phyloP scores from a whole-genome alignment of 2,888 invertebrate genomes.

The Ryuthela nishihirai region DNA sequence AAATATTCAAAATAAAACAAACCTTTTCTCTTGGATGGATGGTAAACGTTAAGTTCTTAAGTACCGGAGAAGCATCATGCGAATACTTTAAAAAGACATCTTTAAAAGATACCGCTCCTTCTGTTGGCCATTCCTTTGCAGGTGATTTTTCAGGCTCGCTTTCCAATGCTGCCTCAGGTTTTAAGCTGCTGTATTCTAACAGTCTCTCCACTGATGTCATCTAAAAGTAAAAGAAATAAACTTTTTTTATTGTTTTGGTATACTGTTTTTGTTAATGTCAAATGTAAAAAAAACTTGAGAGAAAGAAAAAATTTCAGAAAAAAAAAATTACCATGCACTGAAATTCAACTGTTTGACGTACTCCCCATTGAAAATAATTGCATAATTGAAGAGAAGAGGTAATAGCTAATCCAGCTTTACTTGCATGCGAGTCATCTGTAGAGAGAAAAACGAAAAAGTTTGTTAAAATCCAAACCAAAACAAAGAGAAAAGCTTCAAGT shows the following conservation, averaged over 20 bases:
- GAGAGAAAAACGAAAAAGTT: too few relatives aligned
- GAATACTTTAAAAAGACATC: conserved; percentile 64
- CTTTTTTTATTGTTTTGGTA: too few relatives aligned
- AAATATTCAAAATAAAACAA: too few relatives aligned
- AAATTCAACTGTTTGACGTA: conserved; percentile 56
- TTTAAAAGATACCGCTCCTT: conserved; percentile 46
- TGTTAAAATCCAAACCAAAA: too few relatives aligned
- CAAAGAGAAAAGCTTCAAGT: too few relatives aligned
- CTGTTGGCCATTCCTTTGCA: conserved; percentile 51
- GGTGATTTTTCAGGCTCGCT: conserved; percentile 52
- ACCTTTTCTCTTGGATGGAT: conserved; percentile 55
- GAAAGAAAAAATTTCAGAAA: too few relatives aligned
- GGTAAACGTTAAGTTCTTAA: conserved; percentile 56
- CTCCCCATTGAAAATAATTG: conserved; percentile 57
- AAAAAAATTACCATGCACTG: conserved; percentile 52
- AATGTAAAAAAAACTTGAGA: too few relatives aligned
- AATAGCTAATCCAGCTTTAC: conserved; percentile 67
- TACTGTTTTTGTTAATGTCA: too few relatives aligned
- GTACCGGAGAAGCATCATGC: conserved; percentile 64
- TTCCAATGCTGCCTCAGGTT: conserved; percentile 64
- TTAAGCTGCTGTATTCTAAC: conserved; percentile 69
- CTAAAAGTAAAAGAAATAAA: conserved; percentile 5
- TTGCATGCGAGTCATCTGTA: conserved; percentile 53
- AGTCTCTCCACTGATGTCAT: conserved; percentile 69
- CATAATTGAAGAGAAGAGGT: conserved; percentile 60